Conservation (phyloP, 64 coral and sea anemone species). For the Montipora efflorescens region DNA sequence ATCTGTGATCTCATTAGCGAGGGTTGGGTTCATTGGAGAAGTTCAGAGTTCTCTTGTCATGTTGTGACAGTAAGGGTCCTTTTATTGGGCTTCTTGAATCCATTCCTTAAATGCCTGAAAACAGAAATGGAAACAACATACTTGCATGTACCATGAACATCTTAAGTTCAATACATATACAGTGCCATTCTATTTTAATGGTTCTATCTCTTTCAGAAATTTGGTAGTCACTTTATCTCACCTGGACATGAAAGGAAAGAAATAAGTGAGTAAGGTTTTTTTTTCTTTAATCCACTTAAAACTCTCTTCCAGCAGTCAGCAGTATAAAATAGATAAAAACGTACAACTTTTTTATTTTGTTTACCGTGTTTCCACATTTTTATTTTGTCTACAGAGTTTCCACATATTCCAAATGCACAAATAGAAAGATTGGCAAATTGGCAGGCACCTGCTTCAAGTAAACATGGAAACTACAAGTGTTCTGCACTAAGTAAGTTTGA, state of each 20-base stretch:
- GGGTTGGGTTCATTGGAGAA: too few species aligned
- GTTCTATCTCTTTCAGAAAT: conserved; percentile 16
- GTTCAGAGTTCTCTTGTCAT: too few species aligned
- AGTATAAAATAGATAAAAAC: too few species aligned
- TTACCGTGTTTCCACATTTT: too few species aligned
- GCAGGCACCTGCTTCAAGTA: conserved; percentile 66
- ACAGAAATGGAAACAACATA: too few species aligned
- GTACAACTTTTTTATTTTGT: background rate
- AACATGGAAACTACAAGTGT: conserved; percentile 63
- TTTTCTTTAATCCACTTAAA: background rate
- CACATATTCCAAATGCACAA: conserved; percentile 55
- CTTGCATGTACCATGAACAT: too few species aligned
- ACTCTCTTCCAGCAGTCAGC: background rate
- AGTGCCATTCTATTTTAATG: too few species aligned
- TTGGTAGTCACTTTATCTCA: conserved; percentile 45
- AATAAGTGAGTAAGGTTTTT: conserved; percentile 61
- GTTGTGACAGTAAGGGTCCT: too few species aligned
- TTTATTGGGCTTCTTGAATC: too few species aligned
- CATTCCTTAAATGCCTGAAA: too few species aligned
- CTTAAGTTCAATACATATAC: too few species aligned
- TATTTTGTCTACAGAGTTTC: conserved; percentile 24
- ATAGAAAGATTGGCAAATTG: conserved; percentile 88
- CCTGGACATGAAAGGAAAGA: background rate
- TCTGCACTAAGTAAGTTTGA: conserved; percentile 79
- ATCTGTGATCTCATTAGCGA: too few species aligned